Evolutionary conservation across 2,797 vertebrate species (phyloP).

Genomic region (Picus viridis): DNA sequence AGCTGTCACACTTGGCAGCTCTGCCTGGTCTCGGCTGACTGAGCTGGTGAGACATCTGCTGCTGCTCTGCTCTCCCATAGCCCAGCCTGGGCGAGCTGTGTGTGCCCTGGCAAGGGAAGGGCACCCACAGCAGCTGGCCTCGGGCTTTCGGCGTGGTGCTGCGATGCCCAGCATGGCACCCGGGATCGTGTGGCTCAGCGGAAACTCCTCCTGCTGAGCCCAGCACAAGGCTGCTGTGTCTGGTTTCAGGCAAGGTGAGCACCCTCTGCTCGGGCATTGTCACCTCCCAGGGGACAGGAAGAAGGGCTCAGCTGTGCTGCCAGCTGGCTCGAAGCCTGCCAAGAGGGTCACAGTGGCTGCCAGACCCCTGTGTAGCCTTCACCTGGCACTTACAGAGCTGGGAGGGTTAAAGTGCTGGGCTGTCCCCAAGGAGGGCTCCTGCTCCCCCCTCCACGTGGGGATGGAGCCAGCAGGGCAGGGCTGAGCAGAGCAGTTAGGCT

Average conservation of each 20-base stretch:
- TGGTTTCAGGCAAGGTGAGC: not conserved
- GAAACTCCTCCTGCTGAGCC: constrained; percentile 29
- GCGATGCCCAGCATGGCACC: not conserved
- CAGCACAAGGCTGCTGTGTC: not conserved
- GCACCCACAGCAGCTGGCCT: not conserved
- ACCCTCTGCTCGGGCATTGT: not conserved
- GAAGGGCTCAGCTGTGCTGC: not conserved
- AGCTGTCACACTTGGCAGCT: constrained; percentile 40
- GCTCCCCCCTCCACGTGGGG: constrained; percentile 46
- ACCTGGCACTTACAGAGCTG: not conserved
- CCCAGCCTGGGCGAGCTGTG: fast-evolving
- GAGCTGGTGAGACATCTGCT: not conserved
- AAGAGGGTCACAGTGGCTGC: not conserved
- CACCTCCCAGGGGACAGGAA: constrained; percentile 19
- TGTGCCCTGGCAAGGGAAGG: not conserved
- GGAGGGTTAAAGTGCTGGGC: constrained; percentile 51
- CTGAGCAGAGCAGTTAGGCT: constrained; percentile 35
- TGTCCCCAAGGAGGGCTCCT: constrained; percentile 17
- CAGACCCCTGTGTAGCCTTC: not conserved
- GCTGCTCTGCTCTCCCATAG: not conserved
- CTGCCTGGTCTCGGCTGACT: not conserved
- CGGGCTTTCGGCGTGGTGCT: not conserved
- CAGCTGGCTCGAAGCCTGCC: not conserved
- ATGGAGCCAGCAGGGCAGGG: not conserved
- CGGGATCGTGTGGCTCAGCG: not conserved